These are phyloP conservation scores for Ianthella basta DNA, from an alignment of 37 sponge, comb jelly and placozoan species.

Conservation along the genomic window DNA sequence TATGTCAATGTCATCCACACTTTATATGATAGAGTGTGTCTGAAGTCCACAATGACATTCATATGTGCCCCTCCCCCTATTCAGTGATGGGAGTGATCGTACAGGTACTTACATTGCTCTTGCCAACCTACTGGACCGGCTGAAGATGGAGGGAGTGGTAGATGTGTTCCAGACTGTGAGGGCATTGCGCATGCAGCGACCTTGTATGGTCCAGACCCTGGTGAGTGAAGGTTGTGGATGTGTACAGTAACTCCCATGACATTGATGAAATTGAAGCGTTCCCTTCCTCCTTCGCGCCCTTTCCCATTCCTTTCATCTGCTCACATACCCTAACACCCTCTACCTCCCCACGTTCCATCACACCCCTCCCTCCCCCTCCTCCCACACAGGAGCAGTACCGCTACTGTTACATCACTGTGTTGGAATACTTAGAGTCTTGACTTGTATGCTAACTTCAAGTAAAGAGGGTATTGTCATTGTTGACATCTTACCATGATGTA, in stretches of 20 bases:
- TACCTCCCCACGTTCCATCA: too few relatives aligned
- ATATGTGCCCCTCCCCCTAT: too few relatives aligned
- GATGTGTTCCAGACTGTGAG: slow-evolving; percentile 93
- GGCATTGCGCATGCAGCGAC: slow-evolving; percentile 74
- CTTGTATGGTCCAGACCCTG: slow-evolving; percentile 83
- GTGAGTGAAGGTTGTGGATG: slow-evolving; percentile 51
- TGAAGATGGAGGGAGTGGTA: slow-evolving; percentile 88
- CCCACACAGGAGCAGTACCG: slow-evolving; percentile 32
- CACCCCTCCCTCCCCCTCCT: too few relatives aligned
- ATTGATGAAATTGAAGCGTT: too few relatives aligned
- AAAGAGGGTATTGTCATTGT: background rate
- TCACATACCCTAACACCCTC: too few relatives aligned
- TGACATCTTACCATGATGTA: background rate
- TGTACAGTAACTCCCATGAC: too few relatives aligned
- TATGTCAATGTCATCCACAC: too few relatives aligned
- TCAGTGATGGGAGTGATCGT: slow-evolving; percentile 86
- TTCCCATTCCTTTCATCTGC: too few relatives aligned
- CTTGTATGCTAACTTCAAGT: slow-evolving; percentile 43
- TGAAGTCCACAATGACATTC: too few relatives aligned
- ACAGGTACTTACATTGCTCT: slow-evolving; percentile 86
- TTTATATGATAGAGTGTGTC: too few relatives aligned
- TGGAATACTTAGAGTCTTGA: slow-evolving; percentile 55
- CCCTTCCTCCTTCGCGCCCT: too few relatives aligned
- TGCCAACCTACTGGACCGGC: slow-evolving; percentile 78
- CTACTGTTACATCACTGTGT: slow-evolving; percentile 32